Evolutionary conservation across 2,797 vertebrate species (phyloP), one percentile per base, ranked within the genome.

Genomic region (Threskiornis aethiopicus): DNA sequence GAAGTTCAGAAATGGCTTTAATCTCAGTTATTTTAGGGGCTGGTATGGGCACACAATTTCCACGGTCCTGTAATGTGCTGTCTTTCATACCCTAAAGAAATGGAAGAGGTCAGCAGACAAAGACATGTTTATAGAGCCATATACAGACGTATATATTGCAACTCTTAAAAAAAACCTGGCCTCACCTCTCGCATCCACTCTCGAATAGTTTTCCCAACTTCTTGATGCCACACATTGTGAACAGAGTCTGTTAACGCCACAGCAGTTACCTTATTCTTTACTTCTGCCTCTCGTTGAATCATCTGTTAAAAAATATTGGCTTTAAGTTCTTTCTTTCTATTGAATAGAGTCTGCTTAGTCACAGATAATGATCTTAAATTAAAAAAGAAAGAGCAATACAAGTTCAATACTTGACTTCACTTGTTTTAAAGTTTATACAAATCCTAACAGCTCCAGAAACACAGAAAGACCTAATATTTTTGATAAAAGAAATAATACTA

Each of bases 211-310:
- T 99, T 99, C 97, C 98, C 99, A 96, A 98, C 99, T 97, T 99
- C 99, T 98, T 99, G 99, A 92, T 99, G 99, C 99, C 99, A 99
- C 97, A 99, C 98, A 90, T 99, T 99, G 98, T 99, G 99, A 98
- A 99, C 98, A 12, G 99, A 99, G 98, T 99, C 99, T 72, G 99
- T 99, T 98, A 99, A 97, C 64, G 99, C 99, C 96, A 99, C 99
- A 49, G 99, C 99, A 82, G 98, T 98, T 95, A 99, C 99, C 97
- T 98, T 99, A 93, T 97, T 99, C 98, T 99, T 99, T 96, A 99
- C 98, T 94, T 99, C 98, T 93, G 98, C 97, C 97, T 99, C 99
- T 97, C 99, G 98, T 97, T 99, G 99, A 98, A 99, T 99, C 98
- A 99, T 99, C 99, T 99, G 98, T 97, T 96, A 98, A 91, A 97